Base-by-base conservation (phyloP, 2,888 invertebrate species). In the Pachliopta kotzebuea region DNA sequence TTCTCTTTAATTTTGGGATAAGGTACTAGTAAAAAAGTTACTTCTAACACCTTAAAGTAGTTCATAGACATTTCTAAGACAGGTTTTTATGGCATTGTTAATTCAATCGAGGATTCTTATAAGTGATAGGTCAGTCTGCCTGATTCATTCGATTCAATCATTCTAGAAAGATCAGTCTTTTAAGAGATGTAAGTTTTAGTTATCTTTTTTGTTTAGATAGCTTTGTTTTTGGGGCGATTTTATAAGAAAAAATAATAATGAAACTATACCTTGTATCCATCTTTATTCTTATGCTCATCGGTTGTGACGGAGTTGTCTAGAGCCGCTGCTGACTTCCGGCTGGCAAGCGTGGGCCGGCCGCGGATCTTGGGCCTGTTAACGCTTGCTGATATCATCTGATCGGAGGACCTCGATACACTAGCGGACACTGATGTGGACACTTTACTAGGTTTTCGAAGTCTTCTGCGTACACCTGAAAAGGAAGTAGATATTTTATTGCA, bases 331-430 rank as follows among this genome's bases (percentile, higher is more conserved):
- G 92, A 92, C 68, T 94, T 92, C 60, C 93, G 84, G 72, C 93
- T 92, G 23, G 94, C 92, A n/a, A 93, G 88, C 42, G 86, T 91
- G 3, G 93, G 92, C 21, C 94, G 85, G 52, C 93, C 92, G 72
- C 94, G 90, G 29, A 94, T 90, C 78, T 94, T 93, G 67, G 95
- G 94, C 78, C 95, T 93, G 84, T 95, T 95, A 61, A 95, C 95
- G 63, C 91, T 91, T 18, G 91, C 91, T 45, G 91, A 84, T 72
- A 81, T 81, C 70, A 79, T 86, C 81, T 76, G 94, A 80, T 84
- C 95, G 75, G 79, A 93, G 26, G 76, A 74, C 84, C 71, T 94
- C 77, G 79, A 95, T 88, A 81, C 95, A 92, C 85, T 95, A 93
- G 83, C 94, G 90, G 93, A 88, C 7, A 92, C 89, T 69, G 94